phyloP scores from a whole-genome alignment of 2,113 vertebrate genomes.

The Chlorodrepanis virens region DNA sequence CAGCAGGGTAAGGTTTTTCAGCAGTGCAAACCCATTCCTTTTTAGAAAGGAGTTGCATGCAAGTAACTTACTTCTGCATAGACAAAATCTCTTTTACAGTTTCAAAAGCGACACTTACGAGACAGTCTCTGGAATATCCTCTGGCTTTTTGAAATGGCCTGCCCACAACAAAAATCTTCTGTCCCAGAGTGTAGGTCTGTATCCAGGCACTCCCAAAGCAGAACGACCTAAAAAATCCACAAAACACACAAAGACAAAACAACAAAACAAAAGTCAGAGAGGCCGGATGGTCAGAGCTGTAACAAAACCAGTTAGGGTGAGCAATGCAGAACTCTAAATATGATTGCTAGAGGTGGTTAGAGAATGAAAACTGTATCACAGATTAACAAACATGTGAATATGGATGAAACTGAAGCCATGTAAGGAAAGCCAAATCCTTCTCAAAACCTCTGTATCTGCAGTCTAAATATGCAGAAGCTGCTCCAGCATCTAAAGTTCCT shows the following conservation, averaged over 20 bases:
- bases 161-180: constrained; percentile 86
- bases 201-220: constrained; percentile 76
- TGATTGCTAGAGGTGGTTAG: background rate
- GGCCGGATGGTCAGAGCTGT: background rate
- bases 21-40: background rate
- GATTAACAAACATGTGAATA: background rate
- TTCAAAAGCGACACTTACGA: constrained; percentile 80
- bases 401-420: background rate
- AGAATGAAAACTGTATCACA: background rate
- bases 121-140: constrained; percentile 88
- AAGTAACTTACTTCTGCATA: background rate
- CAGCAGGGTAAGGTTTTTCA: background rate
- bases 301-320: background rate
- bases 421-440: background rate
- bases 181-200: constrained; percentile 81
- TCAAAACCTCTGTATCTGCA: background rate
- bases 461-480: background rate
- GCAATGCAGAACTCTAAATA: background rate
- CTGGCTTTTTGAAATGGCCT: constrained; percentile 85
- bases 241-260: background rate
- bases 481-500: background rate
- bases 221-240: background rate
- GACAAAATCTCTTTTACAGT: background rate
- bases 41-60: background rate
- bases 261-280: background rate